These are phyloP conservation scores for Montifringilla adamsi DNA, from an alignment of 2,113 vertebrate genomes.

Conservation along the genomic window DNA sequence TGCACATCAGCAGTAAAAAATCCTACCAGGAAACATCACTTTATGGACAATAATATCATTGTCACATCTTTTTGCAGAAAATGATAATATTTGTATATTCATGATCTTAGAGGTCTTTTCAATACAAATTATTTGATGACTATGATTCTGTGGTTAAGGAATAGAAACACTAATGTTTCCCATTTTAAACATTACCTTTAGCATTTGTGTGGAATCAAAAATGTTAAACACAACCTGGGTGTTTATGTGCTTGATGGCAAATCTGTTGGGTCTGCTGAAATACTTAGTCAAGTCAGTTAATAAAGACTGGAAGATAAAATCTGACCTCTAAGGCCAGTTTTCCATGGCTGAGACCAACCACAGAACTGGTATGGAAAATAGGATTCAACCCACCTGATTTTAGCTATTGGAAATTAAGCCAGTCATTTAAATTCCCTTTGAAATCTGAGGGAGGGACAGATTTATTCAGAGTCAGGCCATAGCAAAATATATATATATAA, in stretches of 20 bases:
- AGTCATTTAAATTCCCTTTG: not conserved
- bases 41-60: not conserved
- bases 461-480: not conserved
- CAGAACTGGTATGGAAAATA: not conserved
- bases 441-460: not conserved
- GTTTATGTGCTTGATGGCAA: not conserved
- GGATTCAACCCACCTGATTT: not conserved
- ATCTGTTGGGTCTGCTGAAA: not conserved
- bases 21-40: fast-evolving
- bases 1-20: not conserved
- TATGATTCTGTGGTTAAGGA: not conserved
- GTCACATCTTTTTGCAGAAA: not conserved
- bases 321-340: not conserved
- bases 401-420: not conserved
- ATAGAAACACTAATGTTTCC: not conserved
- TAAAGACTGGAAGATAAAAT: not conserved
- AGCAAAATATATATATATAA: not conserved
- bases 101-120: not conserved
- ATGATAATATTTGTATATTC: not conserved
- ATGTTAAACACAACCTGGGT: not conserved
- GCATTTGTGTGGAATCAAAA: not conserved
- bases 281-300: not conserved
- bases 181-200: not conserved
- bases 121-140: not conserved
- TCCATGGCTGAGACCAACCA: not conserved